Base-by-base conservation (phyloP, 2,797 vertebrate species). In the Apogon hyalosoma region DNA sequence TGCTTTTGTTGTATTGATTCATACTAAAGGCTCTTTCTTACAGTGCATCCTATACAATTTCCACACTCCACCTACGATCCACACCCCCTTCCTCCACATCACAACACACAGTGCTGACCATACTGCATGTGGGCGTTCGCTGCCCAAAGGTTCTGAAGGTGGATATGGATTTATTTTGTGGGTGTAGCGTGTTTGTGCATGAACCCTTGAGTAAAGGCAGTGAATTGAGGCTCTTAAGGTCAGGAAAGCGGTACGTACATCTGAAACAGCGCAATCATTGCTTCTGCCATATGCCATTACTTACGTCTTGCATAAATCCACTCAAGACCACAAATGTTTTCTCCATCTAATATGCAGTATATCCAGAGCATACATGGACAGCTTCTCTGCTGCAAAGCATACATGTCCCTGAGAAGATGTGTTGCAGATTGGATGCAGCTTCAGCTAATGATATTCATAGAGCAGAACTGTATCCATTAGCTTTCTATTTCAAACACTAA, bases 361-460 rank as follows among this genome's bases (percentile, higher is more conserved):
- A 36, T 12, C 71, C 3, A 54, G 5, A 4, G 3, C 46, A 3
- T 60, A 11, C 46, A 57, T 12, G 45, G 0, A 36, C 43, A 53
- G 28, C 46, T 75, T 24, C 56, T 61, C 63, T 52, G 16, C 19
- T 56, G 1, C 45, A 21, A 48, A 45, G 28, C 28, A 11, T 43
- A 48, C 58, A 49, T 11, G 41, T n/a, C 21, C 7, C 5, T 54
- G 13, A 39, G 18, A 15, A 54, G n/a, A 14, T 28, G 64, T 0
- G 5, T 8, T 50, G 14, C 11, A 65, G 52, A 73, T 58, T 60
- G 59, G 50, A 61, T 38, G 18, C 46, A 63, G 41, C 65, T 73
- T 63, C 31, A 24, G 53, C 31, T 79, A 86, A 82, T 91, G 71
- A 18, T 73, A 90, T 89, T 90, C 87, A 88, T 84, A 45, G 28